Conservation (phyloP, 2,113 vertebrate species). For the Clarias macrocephalus region DNA sequence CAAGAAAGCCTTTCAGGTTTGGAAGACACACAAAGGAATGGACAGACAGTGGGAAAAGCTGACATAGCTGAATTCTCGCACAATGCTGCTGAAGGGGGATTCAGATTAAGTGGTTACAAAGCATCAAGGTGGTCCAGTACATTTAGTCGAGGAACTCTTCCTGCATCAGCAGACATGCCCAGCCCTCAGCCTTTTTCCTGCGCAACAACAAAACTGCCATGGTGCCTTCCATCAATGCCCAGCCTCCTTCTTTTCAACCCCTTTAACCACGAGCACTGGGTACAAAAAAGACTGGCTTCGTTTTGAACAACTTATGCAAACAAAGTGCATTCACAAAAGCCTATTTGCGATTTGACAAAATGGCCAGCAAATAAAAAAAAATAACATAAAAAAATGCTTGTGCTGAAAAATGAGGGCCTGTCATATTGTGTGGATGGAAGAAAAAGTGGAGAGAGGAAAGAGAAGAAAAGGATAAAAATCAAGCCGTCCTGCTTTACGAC, state of each 20-base stretch:
- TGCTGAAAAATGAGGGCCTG: conserved; percentile 70
- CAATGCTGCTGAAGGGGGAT: conserved; percentile 58
- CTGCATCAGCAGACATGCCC: conserved; percentile 30
- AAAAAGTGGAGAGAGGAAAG: conserved; percentile 61
- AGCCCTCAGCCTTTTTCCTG: conserved; percentile 42
- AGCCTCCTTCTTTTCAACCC: conserved; percentile 42
- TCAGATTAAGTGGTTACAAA: conserved; percentile 73
- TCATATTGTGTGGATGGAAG: conserved; percentile 68
- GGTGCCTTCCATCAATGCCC: conserved; percentile 13
- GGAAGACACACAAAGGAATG: not conserved
- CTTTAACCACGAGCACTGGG: conserved; percentile 49
- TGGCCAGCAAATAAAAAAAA: conserved; percentile 22
- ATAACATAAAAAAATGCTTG: conserved; percentile 57
- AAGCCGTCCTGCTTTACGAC: conserved; percentile 78
- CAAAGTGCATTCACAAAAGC: conserved; percentile 67
- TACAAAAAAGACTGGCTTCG: conserved; percentile 53
- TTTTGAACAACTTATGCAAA: conserved; percentile 68
- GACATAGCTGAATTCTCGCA: conserved; percentile 18
- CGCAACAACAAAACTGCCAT: conserved; percentile 32
- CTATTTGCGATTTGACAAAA: conserved; percentile 50
- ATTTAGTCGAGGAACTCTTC: conserved; percentile 28
- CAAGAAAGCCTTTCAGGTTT: conserved; percentile 3
- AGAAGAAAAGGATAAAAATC: conserved; percentile 75
- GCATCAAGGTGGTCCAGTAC: conserved; percentile 45
- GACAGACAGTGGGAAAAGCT: conserved; percentile 20